Evolutionary conservation across 2,113 vertebrate species (phyloP).

Genomic region (Ptilonorhynchus violaceus): DNA sequence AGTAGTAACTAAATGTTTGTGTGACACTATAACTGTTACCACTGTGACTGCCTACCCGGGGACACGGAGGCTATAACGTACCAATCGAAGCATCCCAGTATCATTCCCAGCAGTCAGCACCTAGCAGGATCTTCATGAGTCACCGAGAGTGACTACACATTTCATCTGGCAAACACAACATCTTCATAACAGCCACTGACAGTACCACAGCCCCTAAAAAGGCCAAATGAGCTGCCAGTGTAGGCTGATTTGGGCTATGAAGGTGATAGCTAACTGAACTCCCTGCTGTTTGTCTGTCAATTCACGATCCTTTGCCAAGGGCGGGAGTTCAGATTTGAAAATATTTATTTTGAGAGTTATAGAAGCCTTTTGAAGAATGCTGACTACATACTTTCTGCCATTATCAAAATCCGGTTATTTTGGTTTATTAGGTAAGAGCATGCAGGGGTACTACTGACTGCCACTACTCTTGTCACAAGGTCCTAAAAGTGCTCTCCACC

Average conservation of each 20-base stretch:
- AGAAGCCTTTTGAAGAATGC: background rate
- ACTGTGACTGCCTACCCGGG: background rate
- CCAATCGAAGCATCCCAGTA: rapidly evolving
- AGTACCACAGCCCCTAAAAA: background rate
- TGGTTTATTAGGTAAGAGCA: background rate
- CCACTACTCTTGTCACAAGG: background rate
- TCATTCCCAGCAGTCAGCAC: background rate
- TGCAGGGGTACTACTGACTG: background rate
- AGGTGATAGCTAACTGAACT: background rate
- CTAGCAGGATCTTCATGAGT: background rate
- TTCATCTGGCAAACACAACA: background rate
- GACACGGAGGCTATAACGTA: background rate
- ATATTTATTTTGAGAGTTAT: background rate
- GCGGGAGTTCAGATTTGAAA: background rate
- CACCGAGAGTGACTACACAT: background rate
- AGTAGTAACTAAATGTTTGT: background rate
- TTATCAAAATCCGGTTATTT: background rate
- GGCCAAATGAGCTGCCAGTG: background rate
- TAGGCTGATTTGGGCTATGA: background rate
- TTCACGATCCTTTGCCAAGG: background rate
- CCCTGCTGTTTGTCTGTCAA: background rate
- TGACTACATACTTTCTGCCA: background rate
- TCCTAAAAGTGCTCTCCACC: background rate
- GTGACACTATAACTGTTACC: background rate
- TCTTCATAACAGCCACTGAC: background rate